Conservation (phyloP, 2,797 vertebrate genomes). For the Euphonia xanthogaster region DNA sequence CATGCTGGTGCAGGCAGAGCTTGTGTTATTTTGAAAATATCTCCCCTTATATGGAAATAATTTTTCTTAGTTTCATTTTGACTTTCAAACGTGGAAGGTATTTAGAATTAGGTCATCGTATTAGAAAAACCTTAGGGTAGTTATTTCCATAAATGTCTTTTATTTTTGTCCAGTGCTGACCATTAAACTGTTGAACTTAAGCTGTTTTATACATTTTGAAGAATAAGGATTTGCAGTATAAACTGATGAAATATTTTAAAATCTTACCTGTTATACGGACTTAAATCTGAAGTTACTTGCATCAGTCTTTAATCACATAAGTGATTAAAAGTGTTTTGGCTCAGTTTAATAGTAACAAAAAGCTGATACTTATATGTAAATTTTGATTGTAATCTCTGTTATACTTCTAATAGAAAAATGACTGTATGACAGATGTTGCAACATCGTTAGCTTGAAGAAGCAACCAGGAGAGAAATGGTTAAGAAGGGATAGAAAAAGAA, state of each 20-base stretch:
- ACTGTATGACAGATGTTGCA: background rate
- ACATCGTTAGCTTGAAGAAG: background rate
- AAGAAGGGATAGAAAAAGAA: background rate
- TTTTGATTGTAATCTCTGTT: background rate
- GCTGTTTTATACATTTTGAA: background rate
- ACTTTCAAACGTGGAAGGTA: background rate
- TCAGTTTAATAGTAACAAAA: background rate
- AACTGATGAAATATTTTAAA: slow-evolving; percentile 5
- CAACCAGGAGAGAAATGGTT: background rate
- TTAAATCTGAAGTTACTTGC: background rate
- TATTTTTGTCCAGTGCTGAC: slow-evolving; percentile 36
- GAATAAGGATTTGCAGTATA: slow-evolving; percentile 3
- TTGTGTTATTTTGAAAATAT: slow-evolving; percentile 5
- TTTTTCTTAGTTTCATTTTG: slow-evolving; percentile 41
- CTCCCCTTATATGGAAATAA: slow-evolving; percentile 23
- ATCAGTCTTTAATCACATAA: background rate
- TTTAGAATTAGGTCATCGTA: slow-evolving; percentile 30
- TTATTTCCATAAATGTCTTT: slow-evolving; percentile 41
- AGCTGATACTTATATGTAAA: background rate
- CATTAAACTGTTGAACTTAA: slow-evolving; percentile 41
- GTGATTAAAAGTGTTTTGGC: background rate
- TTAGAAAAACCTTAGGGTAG: background rate
- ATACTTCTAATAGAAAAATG: background rate
- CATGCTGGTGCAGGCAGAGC: background rate
- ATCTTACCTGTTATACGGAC: background rate